Conservation (phyloP, 2,113 vertebrate species). For the Rhabdomys dilectus region DNA sequence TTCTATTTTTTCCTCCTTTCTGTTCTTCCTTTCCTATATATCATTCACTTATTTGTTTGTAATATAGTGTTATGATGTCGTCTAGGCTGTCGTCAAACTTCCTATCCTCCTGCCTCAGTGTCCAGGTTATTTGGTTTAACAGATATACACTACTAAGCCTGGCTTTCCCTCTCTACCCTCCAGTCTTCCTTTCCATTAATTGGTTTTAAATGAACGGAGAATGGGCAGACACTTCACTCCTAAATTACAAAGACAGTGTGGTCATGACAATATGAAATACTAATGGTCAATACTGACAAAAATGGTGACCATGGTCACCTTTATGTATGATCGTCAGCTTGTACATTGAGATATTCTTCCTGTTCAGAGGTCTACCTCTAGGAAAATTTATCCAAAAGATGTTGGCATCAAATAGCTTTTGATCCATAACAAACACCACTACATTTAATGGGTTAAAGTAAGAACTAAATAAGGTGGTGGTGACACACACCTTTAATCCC, state of each 20-base stretch:
- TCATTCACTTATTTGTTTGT: not conserved
- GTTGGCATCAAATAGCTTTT: slow-evolving; percentile 36
- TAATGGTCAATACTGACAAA: not conserved
- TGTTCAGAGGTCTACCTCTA: slow-evolving; percentile 49
- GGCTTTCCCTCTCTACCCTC: not conserved
- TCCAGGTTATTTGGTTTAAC: not conserved
- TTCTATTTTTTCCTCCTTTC: not conserved
- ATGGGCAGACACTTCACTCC: not conserved
- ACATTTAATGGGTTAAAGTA: not conserved
- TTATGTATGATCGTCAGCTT: not conserved
- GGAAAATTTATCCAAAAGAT: slow-evolving; percentile 25
- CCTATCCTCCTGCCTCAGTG: not conserved
- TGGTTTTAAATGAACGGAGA: slow-evolving; percentile 5
- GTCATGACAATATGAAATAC: slow-evolving; percentile 18
- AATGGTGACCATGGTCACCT: not conserved
- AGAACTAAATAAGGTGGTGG: not conserved
- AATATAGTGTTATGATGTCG: not conserved
- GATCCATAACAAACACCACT: not conserved
- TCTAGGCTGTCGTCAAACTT: not conserved
- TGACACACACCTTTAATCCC: not conserved
- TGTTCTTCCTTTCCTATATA: slow-evolving; percentile 9
- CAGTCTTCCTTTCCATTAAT: not conserved
- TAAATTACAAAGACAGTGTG: slow-evolving; percentile 18
- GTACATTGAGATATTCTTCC: not conserved
- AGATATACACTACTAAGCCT: not conserved